These are phyloP conservation scores for Drosophila funebris DNA, from an alignment of 1,140 invertebrate species.

Conservation along the genomic window DNA sequence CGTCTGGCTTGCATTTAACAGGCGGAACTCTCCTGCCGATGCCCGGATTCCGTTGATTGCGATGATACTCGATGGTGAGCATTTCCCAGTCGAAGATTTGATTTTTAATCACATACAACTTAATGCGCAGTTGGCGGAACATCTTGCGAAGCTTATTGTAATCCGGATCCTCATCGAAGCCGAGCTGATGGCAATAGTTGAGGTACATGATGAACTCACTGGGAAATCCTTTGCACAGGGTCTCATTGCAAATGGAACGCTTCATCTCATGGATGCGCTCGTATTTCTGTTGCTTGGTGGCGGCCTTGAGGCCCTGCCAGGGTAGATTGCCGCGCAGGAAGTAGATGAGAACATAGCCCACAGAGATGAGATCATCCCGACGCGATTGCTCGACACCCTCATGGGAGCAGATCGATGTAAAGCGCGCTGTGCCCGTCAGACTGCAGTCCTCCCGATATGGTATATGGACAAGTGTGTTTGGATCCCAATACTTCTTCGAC, in stretches of 20 bases:
- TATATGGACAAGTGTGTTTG: constrained; percentile 93
- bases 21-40: neutral
- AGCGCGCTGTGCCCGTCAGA: constrained; percentile 97
- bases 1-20: constrained; percentile 9
- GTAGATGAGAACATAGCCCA: constrained; percentile 98
- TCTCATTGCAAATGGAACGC: constrained; percentile 96
- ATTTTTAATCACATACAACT: constrained; percentile 95
- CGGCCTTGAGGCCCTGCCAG: constrained; percentile 96
- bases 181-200: constrained; percentile 96
- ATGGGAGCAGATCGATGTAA: constrained; percentile 98
- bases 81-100: constrained; percentile 99
- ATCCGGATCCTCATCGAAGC: constrained; percentile 97
- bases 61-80: constrained; percentile 93
- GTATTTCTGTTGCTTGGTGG: constrained; percentile 97
- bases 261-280: constrained; percentile 98
- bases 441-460: constrained; percentile 97
- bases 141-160: constrained; percentile 97
- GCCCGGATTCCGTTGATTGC: constrained; percentile 46
- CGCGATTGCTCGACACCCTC: constrained; percentile 94
- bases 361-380: constrained; percentile 97
- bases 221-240: constrained; percentile 95
- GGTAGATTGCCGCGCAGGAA: constrained; percentile 95
- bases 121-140: constrained; percentile 92
- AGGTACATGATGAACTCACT: constrained; percentile 98
- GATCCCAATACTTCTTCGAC: constrained; percentile 97